Percentiles rank a stretch among this genome's conserved stretches.
Evolutionary conservation across 2,113 vertebrate species (phyloP).

Genomic region (Rhabdomys dilectus): DNA sequence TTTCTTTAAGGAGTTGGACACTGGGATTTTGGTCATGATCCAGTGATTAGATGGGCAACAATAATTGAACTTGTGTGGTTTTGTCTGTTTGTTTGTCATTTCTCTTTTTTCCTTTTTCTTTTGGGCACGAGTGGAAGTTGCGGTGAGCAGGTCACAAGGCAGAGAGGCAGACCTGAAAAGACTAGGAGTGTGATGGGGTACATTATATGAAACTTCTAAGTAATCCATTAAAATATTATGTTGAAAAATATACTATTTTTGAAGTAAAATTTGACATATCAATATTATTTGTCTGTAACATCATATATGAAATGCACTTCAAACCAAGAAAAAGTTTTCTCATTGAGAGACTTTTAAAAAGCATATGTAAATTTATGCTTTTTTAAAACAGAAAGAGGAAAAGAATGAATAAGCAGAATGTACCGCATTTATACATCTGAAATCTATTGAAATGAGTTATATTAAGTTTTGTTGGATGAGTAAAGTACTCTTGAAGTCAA

Average conservation of each 20-base stretch:
- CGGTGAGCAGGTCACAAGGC: neutral
- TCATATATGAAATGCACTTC: neutral
- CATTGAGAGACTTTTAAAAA: neutral
- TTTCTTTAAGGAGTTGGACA: neutral
- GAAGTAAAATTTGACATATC: neutral
- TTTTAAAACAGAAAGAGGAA: neutral
- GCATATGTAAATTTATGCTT: neutral
- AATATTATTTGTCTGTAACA: neutral
- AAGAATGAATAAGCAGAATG: neutral
- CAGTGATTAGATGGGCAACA: neutral
- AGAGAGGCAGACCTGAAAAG: neutral
- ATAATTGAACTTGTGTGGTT: neutral
- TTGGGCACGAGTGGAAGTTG: too few relatives aligned
- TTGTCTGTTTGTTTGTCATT: neutral
- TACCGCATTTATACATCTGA: neutral
- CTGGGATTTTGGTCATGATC: neutral
- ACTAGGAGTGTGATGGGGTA: neutral
- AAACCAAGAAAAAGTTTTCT: neutral
- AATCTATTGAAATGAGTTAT: neutral
- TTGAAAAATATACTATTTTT: neutral
- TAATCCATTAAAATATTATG: neutral
- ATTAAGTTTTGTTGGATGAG: neutral
- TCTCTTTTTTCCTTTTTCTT: neutral
- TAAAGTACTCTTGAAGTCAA: neutral
- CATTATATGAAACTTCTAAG: neutral